Percentiles rank a stretch among this genome's conserved stretches.
Conservation (phyloP, 2,888 invertebrate species). For the Ophonus ardosiacus region DNA sequence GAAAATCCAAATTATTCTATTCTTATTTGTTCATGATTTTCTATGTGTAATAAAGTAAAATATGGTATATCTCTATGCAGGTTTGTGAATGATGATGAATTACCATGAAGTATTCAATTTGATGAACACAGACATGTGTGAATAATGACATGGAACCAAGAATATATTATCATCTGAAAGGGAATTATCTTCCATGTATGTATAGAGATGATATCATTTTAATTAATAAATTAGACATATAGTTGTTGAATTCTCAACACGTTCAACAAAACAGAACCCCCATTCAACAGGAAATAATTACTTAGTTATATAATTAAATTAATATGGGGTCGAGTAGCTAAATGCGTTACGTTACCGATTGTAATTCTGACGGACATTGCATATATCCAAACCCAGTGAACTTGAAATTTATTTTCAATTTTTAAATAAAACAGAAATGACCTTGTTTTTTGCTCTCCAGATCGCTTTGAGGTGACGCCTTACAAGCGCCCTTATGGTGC, state of each 20-base stretch:
- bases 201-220: neutral
- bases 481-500: too few relatives aligned
- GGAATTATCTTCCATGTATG: neutral
- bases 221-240: neutral
- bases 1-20: too few relatives aligned
- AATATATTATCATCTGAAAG: conserved; percentile 1
- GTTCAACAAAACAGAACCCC: neutral
- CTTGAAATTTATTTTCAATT: too few relatives aligned
- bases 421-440: too few relatives aligned
- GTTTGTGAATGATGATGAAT: neutral
- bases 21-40: too few relatives aligned
- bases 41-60: neutral
- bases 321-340: too few relatives aligned
- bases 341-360: too few relatives aligned
- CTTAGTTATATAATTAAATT: neutral
- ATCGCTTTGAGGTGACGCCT: too few relatives aligned
- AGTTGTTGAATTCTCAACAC: neutral
- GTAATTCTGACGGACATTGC: too few relatives aligned
- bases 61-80: neutral
- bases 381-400: too few relatives aligned
- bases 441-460: too few relatives aligned
- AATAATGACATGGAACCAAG: conserved; percentile 1
- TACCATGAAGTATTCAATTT: neutral
- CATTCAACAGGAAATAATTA: neutral
- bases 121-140: neutral